These are phyloP conservation scores for Acinonyx jubatus DNA, from an alignment of 2,113 vertebrate species.

Conservation along the genomic window DNA sequence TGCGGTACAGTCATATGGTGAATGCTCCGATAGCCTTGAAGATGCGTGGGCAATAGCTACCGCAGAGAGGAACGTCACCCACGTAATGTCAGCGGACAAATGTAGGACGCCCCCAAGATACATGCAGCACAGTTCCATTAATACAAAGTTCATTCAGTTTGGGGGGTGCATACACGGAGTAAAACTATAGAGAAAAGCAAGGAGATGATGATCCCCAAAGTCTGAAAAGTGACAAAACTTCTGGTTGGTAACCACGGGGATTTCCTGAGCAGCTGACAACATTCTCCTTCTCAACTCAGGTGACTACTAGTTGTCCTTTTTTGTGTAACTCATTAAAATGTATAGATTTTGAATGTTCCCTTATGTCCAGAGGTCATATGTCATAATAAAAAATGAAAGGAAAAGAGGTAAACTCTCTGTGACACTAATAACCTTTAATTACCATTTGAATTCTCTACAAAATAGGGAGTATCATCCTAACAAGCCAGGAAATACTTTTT, in stretches of 20 bases:
- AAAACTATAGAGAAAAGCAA: background rate
- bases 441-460: background rate
- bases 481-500: background rate
- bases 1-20: fast-evolving
- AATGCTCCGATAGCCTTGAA: fast-evolving
- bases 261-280: too few species aligned
- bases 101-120: background rate
- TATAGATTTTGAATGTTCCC: background rate
- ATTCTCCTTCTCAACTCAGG: background rate
- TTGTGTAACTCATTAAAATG: background rate
- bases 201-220: background rate
- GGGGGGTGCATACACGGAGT: fast-evolving
- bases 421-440: background rate
- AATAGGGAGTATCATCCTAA: background rate
- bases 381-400: background rate
- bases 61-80: background rate
- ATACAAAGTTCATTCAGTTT: background rate
- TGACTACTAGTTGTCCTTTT: background rate
- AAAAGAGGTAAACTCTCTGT: background rate
- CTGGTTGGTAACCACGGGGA: fast-evolving
- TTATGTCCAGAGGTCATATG: background rate
- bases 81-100: background rate
- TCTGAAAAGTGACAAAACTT: background rate
- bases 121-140: background rate
- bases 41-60: background rate